Conservation (phyloP, 2,888 invertebrate species). For the Strigamia crassipes region DNA sequence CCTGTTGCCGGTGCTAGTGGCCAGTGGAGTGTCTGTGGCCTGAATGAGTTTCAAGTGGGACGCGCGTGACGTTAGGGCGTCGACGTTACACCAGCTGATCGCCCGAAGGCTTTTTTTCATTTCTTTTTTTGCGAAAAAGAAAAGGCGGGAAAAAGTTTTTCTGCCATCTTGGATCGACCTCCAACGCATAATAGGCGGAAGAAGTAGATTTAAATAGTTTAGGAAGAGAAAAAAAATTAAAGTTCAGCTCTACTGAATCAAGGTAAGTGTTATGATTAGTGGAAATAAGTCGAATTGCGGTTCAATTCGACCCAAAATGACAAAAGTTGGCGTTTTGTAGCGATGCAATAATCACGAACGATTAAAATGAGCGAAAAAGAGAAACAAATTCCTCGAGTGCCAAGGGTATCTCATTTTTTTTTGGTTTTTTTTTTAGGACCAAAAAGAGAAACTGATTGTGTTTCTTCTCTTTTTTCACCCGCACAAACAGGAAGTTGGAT, state of each 20-base stretch:
- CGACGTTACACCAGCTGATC: conserved; percentile 12
- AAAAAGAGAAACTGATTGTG: not conserved
- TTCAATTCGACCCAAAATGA: too few relatives aligned
- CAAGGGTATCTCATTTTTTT: not conserved
- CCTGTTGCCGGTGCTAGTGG: not conserved
- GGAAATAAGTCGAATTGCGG: not conserved
- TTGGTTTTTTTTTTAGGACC: not conserved
- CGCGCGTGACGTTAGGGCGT: conserved; percentile 17
- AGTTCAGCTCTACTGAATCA: conserved; percentile 1
- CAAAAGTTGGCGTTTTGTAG: not conserved
- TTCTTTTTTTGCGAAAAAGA: not conserved
- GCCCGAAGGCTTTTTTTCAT: not conserved
- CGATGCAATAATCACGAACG: not conserved
- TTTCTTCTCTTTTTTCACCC: not conserved
- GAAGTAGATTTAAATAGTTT: not conserved
- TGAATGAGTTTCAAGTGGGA: conserved; percentile 24
- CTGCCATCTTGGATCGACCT: conserved; percentile 12
- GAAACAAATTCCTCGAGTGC: not conserved
- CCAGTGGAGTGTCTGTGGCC: conserved; percentile 1
- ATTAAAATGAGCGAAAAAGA: not conserved
- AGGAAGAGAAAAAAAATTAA: not conserved
- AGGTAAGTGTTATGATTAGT: not conserved
- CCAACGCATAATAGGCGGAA: conserved; percentile 22
- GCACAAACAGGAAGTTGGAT: not conserved
- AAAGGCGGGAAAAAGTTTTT: conserved; percentile 25